Base-by-base conservation (phyloP, 2,113 vertebrate genomes). In the Leptocoma aspasia region DNA sequence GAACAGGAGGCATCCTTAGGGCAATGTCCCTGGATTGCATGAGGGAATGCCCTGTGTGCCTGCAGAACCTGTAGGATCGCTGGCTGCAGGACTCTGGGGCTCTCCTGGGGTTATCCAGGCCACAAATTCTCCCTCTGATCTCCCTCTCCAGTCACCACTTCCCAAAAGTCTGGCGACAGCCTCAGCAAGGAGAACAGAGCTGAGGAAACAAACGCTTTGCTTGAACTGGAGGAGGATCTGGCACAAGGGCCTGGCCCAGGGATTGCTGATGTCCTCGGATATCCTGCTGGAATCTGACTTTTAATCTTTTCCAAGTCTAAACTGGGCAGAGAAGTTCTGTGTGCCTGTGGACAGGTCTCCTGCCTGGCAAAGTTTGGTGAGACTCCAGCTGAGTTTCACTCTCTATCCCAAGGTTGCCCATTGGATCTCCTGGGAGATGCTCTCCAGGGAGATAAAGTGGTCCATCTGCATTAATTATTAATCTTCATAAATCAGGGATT, bases 61-160 rank as follows among this genome's bases (percentile, higher is more conserved):
- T 10, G 31, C 64, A 49, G 33, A 49, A 22, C 20, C 24, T 19
- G 31, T 6, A 23, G 35, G 31, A 68, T n/a, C 1, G 0, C 35
- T 57, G 60, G 10, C 9, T 45, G 7, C 35, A 66, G 61, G 42
- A 5, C 15, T 65, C 45, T 24, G 39, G 15, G 54, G 9, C 24
- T 59, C 45, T 49, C 33, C 68, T 2, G 6, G 28, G 5, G 13
- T 61, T 41, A 23, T 17, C 31, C 45, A 57, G n/a, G 4, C n/a
- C 37, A 45, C 6, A 33, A 12, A 22, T 27, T 64, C 35, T 60
- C 30, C 35, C 42, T 84, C 50, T 63, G 39, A 39, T 33, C 27
- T 91, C 39, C 24, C 15, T 53, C 20, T 70, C 26, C 52, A 70
- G 28, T 59, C 35, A 39, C 23, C 33, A 23, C 4, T 22, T 45